Evolutionary conservation across 2,797 vertebrate species (phyloP).

Genomic region (Poeciliopsis infans): DNA sequence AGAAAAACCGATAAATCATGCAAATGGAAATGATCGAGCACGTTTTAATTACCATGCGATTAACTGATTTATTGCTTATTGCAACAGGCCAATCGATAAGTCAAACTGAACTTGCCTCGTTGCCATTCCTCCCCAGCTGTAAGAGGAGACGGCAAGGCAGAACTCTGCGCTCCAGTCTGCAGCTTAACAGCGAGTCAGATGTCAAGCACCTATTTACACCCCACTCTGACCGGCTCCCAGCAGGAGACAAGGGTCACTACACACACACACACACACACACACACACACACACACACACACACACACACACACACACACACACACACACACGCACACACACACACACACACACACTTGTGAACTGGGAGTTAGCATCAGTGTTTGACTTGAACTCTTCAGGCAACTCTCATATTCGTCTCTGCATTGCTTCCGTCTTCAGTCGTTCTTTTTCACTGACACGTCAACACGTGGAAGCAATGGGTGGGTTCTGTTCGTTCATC

Average conservation of each 20-base stretch:
- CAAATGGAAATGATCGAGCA: not conserved
- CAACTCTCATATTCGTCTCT: conserved; percentile 7
- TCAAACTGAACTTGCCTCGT: not conserved
- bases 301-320: too few species aligned
- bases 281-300: conserved; percentile 8
- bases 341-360: not conserved
- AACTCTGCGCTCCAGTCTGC: conserved; percentile 7
- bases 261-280: conserved; percentile 18
- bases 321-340: conserved; percentile 23
- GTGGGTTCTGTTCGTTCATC: conserved; percentile 17
- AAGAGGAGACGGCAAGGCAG: conserved; percentile 19
- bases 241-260: conserved; percentile 32
- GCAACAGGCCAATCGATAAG: too few species aligned
- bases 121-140: not conserved
- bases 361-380: not conserved
- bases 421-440: not conserved
- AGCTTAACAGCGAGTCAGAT: conserved; percentile 41
- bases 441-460: not conserved
- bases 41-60: too few species aligned
- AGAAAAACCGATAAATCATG: too few species aligned
- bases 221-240: conserved; percentile 40
- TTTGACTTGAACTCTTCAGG: conserved; percentile 8
- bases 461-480: not conserved
- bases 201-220: conserved; percentile 38
- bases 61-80: too few species aligned